Percentiles rank a stretch among this genome's conserved stretches.
phyloP scores from a whole-genome alignment of 2,888 invertebrate species.

The Thalpophila matura region DNA sequence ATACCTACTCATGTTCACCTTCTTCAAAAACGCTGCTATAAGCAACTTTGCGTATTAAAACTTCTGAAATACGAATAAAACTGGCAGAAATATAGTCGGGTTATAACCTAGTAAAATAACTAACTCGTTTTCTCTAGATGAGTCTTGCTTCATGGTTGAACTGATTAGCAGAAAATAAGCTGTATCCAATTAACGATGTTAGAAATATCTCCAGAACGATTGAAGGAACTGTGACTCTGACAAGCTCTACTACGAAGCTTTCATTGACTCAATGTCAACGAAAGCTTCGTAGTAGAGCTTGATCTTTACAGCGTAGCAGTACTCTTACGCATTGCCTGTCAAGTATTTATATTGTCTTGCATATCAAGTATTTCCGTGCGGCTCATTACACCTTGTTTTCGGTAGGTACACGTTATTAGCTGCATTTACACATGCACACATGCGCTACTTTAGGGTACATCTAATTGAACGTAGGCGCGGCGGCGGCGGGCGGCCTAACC shows the following conservation, averaged over 20 bases:
- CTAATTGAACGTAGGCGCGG: slow-evolving; percentile 90
- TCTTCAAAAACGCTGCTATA: neutral
- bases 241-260: neutral
- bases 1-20: neutral
- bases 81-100: neutral
- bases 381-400: slow-evolving; percentile 58
- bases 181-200: neutral
- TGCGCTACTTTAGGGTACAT: slow-evolving; percentile 86
- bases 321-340: slow-evolving; percentile 14
- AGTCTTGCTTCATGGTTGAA: neutral
- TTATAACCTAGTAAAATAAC: neutral
- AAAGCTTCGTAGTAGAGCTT: too few relatives aligned
- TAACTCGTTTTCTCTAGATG: neutral
- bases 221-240: neutral
- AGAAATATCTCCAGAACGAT: neutral
- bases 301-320: neutral
- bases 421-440: slow-evolving; percentile 83
- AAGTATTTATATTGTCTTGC: too few relatives aligned
- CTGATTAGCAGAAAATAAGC: neutral
- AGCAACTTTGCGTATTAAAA: neutral
- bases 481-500: slow-evolving; percentile 83
- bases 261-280: too few relatives aligned
- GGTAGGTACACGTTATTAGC: slow-evolving; percentile 70
- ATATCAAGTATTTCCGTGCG: slow-evolving; percentile 34
- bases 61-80: neutral